Percentiles rank a stretch among this genome's conserved stretches.
Evolutionary conservation across 2,888 invertebrate species (phyloP).

Genomic region (Luperina testacea): DNA sequence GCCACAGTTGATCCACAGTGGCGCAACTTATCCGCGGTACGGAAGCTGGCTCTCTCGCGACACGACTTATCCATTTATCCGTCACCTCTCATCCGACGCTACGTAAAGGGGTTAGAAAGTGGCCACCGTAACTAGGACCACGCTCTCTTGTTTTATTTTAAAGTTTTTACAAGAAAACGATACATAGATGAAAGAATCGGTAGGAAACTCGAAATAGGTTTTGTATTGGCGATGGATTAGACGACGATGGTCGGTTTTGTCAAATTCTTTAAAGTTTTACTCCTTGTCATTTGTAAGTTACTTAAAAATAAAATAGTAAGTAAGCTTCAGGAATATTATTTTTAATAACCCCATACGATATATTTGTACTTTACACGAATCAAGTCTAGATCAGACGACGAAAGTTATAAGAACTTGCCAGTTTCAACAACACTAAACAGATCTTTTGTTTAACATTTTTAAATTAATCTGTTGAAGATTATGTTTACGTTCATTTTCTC

Average conservation of each 20-base stretch:
- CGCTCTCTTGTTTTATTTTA: conserved; percentile 50
- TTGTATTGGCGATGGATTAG: neutral
- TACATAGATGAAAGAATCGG: neutral
- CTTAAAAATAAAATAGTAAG: neutral
- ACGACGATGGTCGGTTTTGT: neutral
- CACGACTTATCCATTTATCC: conserved; percentile 88
- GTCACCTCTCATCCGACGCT: conserved; percentile 73
- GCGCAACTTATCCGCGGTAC: conserved; percentile 57
- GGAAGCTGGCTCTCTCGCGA: conserved; percentile 82
- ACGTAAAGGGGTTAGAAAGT: conserved; percentile 80
- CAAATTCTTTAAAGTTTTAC: neutral
- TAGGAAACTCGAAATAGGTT: neutral
- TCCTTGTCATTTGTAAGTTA: neutral
- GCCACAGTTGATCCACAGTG: conserved; percentile 48
- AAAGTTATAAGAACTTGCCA: neutral
- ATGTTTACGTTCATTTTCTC: neutral
- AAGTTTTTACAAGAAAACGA: conserved; percentile 42
- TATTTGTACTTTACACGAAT: neutral
- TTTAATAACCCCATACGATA: neutral
- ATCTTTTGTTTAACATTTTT: neutral
- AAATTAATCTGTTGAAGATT: neutral
- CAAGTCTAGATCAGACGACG: neutral
- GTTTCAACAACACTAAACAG: neutral
- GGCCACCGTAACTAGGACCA: conserved; percentile 60
- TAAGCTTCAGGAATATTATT: neutral